phyloP scores from a whole-genome alignment of 1,140 invertebrate species.

The Drosophila chauvacae region DNA sequence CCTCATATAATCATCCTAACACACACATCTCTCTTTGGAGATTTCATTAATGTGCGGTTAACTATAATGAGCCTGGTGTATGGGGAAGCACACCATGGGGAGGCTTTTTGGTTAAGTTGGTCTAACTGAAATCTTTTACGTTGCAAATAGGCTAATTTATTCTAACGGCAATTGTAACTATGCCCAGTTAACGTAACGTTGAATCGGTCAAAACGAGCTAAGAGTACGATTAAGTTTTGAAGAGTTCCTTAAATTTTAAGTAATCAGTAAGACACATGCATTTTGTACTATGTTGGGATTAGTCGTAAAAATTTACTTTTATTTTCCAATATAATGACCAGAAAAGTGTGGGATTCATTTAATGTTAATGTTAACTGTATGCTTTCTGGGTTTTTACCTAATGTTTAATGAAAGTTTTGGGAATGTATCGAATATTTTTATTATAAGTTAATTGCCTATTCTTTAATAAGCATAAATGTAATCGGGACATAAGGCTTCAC shows the following conservation, averaged over 20 bases:
- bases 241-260: not conserved
- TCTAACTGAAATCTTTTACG: conserved; percentile 33
- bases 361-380: not conserved
- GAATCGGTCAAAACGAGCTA: too few relatives aligned
- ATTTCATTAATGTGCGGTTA: conserved; percentile 79
- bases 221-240: not conserved
- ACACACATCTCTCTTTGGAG: conserved; percentile 46
- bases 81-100: conserved; percentile 31
- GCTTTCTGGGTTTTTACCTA: not conserved
- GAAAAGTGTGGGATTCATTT: not conserved
- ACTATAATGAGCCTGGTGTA: conserved; percentile 66
- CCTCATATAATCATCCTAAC: conserved; percentile 24
- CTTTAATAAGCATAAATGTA: too few relatives aligned
- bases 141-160: conserved; percentile 36
- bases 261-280: not conserved
- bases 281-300: not conserved
- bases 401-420: too few relatives aligned
- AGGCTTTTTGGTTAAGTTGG: conserved; percentile 26
- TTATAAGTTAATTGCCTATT: too few relatives aligned
- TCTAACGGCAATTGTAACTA: conserved; percentile 24
- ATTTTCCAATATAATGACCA: not conserved
- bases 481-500: too few relatives aligned
- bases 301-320: not conserved
- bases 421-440: too few relatives aligned
- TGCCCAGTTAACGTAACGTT: conserved; percentile 1